Base-by-base conservation (phyloP, 2,888 invertebrate genomes). In the Eurytoma californica region DNA sequence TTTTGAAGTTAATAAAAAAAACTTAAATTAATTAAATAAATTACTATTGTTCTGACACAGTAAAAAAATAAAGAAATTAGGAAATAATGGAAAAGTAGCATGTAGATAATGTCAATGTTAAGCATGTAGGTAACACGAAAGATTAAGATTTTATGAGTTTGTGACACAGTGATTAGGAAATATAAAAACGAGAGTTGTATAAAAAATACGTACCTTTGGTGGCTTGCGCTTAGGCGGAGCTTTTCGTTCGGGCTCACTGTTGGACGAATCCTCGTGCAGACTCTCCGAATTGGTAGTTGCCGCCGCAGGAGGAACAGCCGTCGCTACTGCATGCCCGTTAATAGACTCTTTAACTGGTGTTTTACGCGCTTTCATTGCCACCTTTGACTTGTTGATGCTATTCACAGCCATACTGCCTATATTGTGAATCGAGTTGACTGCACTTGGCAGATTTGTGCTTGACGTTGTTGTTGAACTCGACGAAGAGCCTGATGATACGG, bases 381-480 rank as follows among this genome's bases (percentile, higher is more conserved):
- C 88, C 91, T 93, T 91, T 78, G 87, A 90, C 87, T 93, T 93
- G 84, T 90, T 92, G 84, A 93, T 93, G 85, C 93, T 93, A 88
- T 93, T 93, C 65, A 95, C 93, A 68, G 93, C 93, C 91, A 94
- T 94, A 82, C 93, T 92, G 24, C 93, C 93, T 82, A 93, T 92
- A 84, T 91, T 92, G 85, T 93, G 92, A 83, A 93, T 91, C 49
- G 93, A 92, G 84, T 92, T 92, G 14, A 92, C 91, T 1, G 92
- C 91, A 80, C 91, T 91, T 1, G 90, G 87, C 79, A 90, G 82
- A 84, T 91, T 91, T 83, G 91, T 91, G 68, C 86, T 85, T 80
- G 85, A 84, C 18, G 87, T 81, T n/a, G 83, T 82, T 53, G 77
- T 72, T 51, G 81, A 79, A 5, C 84, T 60, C 16, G 83, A 47